These are phyloP conservation scores for Gortyna flavago DNA, from an alignment of 2,888 invertebrate genomes.

Conservation along the genomic window DNA sequence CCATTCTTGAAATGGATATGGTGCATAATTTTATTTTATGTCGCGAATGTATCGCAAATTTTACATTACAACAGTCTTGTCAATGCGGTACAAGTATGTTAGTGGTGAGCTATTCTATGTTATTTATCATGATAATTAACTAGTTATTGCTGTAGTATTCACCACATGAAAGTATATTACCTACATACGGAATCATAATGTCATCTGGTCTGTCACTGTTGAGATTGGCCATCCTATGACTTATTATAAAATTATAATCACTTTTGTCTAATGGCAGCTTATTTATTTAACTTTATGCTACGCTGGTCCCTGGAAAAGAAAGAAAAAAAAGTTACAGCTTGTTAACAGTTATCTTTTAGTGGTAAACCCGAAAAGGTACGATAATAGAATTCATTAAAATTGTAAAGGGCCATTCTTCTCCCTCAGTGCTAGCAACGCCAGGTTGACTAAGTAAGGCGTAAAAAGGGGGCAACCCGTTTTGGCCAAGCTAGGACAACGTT, in stretches of 20 bases:
- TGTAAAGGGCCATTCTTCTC: not conserved
- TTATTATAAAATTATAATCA: constrained; percentile 29
- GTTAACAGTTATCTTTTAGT: not conserved
- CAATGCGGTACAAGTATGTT: constrained; percentile 45
- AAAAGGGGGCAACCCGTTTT: too few species aligned
- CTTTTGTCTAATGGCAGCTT: constrained; percentile 19
- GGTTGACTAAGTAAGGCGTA: not conserved
- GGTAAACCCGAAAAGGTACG: too few species aligned
- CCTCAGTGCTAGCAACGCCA: too few species aligned
- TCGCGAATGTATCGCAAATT: constrained; percentile 50
- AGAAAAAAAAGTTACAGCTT: not conserved
- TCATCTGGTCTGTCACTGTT: constrained; percentile 29
- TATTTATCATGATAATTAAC: constrained; percentile 20
- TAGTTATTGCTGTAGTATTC: constrained; percentile 43
- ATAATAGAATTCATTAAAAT: not conserved
- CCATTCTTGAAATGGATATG: constrained; percentile 53
- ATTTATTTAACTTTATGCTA: constrained; percentile 37
- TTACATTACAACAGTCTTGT: constrained; percentile 70
- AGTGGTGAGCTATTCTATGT: constrained; percentile 32
- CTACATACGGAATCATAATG: constrained; percentile 27
- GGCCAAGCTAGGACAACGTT: not conserved
- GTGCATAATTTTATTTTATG: constrained; percentile 53
- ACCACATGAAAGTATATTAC: constrained; percentile 40
- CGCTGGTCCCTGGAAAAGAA: constrained; percentile 57
- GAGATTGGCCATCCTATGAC: constrained; percentile 39